Percentiles rank a stretch among this genome's conserved stretches.
These are phyloP conservation scores for Pegoplata infirma DNA, from an alignment of 2,888 invertebrate genomes.

Conservation along the genomic window DNA sequence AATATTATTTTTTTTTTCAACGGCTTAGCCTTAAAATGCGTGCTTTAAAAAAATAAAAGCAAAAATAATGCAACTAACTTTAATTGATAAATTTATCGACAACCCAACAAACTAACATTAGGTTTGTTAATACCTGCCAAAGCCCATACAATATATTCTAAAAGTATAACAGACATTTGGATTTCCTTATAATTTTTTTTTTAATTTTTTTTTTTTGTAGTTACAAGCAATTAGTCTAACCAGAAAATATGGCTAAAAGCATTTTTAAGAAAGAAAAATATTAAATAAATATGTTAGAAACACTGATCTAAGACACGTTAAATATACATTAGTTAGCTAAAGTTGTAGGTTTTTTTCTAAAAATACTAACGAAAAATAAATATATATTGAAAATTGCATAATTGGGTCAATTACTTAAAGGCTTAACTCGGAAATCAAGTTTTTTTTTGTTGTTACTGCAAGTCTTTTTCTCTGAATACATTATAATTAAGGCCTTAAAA, in stretches of 20 bases:
- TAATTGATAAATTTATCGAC: slow-evolving; percentile 39
- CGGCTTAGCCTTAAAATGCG: slow-evolving; percentile 11
- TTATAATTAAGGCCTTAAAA: slow-evolving; percentile 41
- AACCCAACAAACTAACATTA: background rate
- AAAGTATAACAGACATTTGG: slow-evolving; percentile 20
- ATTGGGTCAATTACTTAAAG: slow-evolving; percentile 62
- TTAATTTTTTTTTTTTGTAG: no score
- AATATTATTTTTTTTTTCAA: slow-evolving; percentile 16
- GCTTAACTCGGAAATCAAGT: slow-evolving; percentile 59
- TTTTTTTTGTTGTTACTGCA: slow-evolving; percentile 9
- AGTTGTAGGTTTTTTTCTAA: slow-evolving; percentile 26
- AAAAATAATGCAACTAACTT: background rate
- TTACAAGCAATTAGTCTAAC: slow-evolving; percentile 54
- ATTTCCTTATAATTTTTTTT: slow-evolving; percentile 43
- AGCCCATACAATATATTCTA: background rate
- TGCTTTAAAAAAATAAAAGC: slow-evolving; percentile 3
- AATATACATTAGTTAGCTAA: background rate
- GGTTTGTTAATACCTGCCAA: background rate
- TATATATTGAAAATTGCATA: slow-evolving; percentile 42
- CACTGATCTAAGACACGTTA: background rate
- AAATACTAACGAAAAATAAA: slow-evolving; percentile 14
- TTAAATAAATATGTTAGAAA: slow-evolving; percentile 9
- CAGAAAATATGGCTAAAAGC: slow-evolving; percentile 46
- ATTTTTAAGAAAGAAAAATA: slow-evolving; percentile 14
- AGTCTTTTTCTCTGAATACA: slow-evolving; percentile 11